Base-by-base conservation (phyloP, 2,888 invertebrate genomes). In the Xylocampa areola region DNA sequence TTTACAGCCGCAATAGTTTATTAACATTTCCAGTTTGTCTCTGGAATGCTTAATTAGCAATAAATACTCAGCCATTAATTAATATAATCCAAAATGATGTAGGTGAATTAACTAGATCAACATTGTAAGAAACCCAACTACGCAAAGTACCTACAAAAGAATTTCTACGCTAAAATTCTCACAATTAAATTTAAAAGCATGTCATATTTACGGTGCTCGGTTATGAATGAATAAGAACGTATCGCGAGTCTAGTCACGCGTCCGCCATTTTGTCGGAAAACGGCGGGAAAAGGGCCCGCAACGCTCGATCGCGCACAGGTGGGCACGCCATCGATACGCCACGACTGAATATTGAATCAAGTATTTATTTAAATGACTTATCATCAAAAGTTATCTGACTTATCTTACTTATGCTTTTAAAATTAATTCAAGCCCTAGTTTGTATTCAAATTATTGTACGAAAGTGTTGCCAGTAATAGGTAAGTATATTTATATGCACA, bases 191-290 rank as follows among this genome's bases (percentile, higher is more conserved):
- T 72, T 55, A 58, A 71, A 71, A 72, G 60, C 76, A 66, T 40
- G 66, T 61, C 68, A 69, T 69, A 71, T 73, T 76, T 69, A 68
- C 57, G 55, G 61, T 45, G 67, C 55, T 43, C 41, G 11, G 48
- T 59, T 74, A 80, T 82, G 81, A 82, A 83, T 82, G 78, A 78
- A 77, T 76, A 80, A 82, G 73, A 72, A 68, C 61, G 73, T 71
- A 76, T 82, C 71, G 71, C 53, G 36, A 84, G 79, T 83, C 69
- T 66, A 78, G 87, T 88, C 91, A 90, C 91, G 92, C 84, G 86
- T 81, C 91, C 81, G 90, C 92, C 91, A 92, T 92, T 92, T 91
- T 89, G 91, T 86, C 81, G 79, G 76, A 79, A 87, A 82, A 87
- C 77, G 84, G 86, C 89, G 87, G 87, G 87, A 88, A 87, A 87